These are phyloP conservation scores for Phenacoccus solenopsis DNA, from an alignment of 1,140 invertebrate genomes.

Conservation along the genomic window DNA sequence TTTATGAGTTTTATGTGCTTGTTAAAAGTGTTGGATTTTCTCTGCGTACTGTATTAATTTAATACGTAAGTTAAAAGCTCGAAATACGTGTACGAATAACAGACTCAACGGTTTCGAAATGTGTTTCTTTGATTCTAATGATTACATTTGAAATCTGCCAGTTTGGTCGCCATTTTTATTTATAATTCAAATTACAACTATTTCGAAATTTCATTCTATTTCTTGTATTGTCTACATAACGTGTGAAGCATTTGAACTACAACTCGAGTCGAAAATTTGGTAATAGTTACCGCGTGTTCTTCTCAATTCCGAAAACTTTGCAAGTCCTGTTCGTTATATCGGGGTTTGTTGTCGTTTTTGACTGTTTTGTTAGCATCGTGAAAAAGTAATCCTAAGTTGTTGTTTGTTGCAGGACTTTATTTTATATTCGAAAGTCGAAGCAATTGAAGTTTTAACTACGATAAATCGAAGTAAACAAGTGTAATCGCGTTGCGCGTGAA, in stretches of 20 bases:
- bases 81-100: neutral
- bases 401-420: neutral
- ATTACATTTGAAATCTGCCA: neutral
- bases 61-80: neutral
- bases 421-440: neutral
- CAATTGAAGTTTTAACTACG: neutral
- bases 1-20: neutral
- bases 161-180: slow-evolving; percentile 9
- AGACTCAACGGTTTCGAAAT: neutral
- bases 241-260: neutral
- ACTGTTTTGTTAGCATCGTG: too few species aligned
- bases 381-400: too few species aligned
- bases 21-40: neutral
- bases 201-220: neutral
- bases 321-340: too few species aligned
- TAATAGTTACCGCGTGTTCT: too few species aligned
- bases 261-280: neutral
- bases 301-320: too few species aligned
- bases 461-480: neutral
- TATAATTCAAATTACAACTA: slow-evolving; percentile 2
- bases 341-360: too few species aligned
- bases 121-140: neutral
- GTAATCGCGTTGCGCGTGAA: neutral
- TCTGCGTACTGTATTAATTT: neutral
- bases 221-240: neutral